These are phyloP conservation scores for Nymphalis polychloros DNA, from an alignment of 2,888 invertebrate genomes.

Conservation along the genomic window DNA sequence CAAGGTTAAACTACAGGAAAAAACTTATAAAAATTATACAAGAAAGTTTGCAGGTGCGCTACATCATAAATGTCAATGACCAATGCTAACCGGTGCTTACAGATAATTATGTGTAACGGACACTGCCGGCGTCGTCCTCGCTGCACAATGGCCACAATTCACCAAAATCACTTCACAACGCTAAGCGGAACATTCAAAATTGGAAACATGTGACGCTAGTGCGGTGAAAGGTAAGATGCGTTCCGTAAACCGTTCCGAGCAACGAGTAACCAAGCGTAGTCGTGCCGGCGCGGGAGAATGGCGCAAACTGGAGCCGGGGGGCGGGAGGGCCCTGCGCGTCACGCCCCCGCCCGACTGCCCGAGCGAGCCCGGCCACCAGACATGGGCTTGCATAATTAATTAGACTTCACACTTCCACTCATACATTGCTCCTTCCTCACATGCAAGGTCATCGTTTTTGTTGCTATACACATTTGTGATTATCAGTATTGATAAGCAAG, in stretches of 20 bases:
- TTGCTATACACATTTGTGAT: slow-evolving; percentile 39
- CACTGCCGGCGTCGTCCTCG: slow-evolving; percentile 62
- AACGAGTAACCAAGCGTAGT: slow-evolving; percentile 71
- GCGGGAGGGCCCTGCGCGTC: slow-evolving; percentile 49
- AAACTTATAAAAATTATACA: slow-evolving; percentile 3
- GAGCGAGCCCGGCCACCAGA: slow-evolving; percentile 59
- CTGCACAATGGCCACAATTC: slow-evolving; percentile 70
- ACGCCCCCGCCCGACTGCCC: slow-evolving; percentile 37
- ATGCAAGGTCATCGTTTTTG: slow-evolving; percentile 72
- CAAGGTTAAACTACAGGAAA: neutral
- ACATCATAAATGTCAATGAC: slow-evolving; percentile 54
- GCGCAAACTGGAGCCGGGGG: slow-evolving; percentile 74
- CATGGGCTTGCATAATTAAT: slow-evolving; percentile 77
- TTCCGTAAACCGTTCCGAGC: slow-evolving; percentile 70
- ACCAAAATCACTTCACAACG: slow-evolving; percentile 77
- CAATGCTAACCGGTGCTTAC: slow-evolving; percentile 54
- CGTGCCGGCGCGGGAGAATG: slow-evolving; percentile 75
- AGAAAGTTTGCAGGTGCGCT: slow-evolving; percentile 41
- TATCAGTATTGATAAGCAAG: slow-evolving; percentile 10
- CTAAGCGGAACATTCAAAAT: slow-evolving; percentile 65
- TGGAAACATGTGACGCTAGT: slow-evolving; percentile 66
- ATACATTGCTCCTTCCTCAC: slow-evolving; percentile 64
- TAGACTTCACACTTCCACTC: slow-evolving; percentile 62
- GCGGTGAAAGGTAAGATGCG: slow-evolving; percentile 78
- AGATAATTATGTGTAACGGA: slow-evolving; percentile 60